A percentile compares a stretch with the other conserved stretches of the same genome.
Evolutionary conservation across 1,140 invertebrate species (phyloP).

Genomic region (Nylanderia fulva): DNA sequence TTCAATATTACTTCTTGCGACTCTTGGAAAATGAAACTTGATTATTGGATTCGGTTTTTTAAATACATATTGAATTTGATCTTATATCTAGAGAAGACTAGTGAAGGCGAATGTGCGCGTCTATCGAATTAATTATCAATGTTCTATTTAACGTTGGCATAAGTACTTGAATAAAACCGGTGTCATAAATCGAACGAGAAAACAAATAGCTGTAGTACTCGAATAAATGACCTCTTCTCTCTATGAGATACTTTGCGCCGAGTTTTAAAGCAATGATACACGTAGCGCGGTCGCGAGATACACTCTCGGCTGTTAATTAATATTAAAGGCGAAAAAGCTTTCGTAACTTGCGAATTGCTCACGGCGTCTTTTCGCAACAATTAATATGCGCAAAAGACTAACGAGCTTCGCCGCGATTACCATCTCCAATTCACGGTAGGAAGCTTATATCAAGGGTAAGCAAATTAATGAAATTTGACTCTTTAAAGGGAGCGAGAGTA

Average conservation of each 20-base stretch:
- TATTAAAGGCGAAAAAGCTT: constrained; percentile 44
- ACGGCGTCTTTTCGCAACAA: constrained; percentile 12
- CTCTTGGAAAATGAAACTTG: too few species aligned
- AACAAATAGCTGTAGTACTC: neutral
- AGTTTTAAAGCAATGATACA: neutral
- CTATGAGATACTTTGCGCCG: neutral
- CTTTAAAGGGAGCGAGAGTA: neutral
- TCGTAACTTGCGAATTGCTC: neutral
- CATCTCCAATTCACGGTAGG: constrained; percentile 20
- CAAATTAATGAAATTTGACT: constrained; percentile 27
- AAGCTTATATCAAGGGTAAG: neutral
- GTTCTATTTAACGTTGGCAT: neutral
- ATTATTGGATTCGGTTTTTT: too few species aligned
- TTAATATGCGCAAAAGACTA: constrained; percentile 27
- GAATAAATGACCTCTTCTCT: neutral
- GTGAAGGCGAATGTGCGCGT: neutral
- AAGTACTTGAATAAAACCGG: neutral
- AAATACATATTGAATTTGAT: too few species aligned
- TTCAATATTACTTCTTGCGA: too few species aligned
- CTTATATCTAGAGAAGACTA: too few species aligned
- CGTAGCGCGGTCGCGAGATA: neutral
- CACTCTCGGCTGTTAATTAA: constrained; percentile 36
- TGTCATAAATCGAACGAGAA: neutral
- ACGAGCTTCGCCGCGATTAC: constrained; percentile 1
- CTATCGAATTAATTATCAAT: neutral